Conservation (phyloP, 1,140 invertebrate species). For the Protaetia brevitarsis region DNA sequence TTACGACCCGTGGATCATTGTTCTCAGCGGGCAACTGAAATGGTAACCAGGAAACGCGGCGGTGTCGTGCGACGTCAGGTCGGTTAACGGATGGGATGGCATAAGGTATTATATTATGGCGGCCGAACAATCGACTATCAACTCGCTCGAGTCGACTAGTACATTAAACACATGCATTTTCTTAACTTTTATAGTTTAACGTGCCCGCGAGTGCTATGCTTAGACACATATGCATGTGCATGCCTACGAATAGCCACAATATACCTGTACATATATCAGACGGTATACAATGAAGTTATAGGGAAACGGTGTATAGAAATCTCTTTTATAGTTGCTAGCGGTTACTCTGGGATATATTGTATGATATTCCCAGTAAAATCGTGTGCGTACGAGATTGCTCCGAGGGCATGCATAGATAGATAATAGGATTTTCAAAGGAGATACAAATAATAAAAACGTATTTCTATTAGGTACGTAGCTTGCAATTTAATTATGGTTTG, state of each 20-base stretch:
- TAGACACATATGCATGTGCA: neutral
- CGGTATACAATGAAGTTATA: constrained; percentile 6
- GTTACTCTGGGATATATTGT: too few species aligned
- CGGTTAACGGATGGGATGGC: constrained; percentile 1
- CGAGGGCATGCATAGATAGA: too few species aligned
- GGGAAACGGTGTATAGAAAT: constrained; percentile 6
- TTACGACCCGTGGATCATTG: constrained; percentile 2
- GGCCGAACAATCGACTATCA: constrained; percentile 8
- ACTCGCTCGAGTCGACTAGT: neutral
- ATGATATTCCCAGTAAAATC: neutral
- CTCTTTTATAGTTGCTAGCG: constrained; percentile 3
- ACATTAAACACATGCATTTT: constrained; percentile 10
- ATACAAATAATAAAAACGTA: too few species aligned
- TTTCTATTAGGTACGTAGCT: too few species aligned
- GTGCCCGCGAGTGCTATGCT: neutral
- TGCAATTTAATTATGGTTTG: too few species aligned
- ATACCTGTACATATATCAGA: too few species aligned
- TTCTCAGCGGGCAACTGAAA: neutral
- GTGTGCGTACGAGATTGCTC: neutral
- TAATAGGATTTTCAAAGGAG: too few species aligned
- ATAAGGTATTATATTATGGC: constrained; percentile 13
- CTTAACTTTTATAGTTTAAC: constrained; percentile 10
- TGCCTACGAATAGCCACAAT: neutral
- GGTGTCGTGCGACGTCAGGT: constrained; percentile 11
- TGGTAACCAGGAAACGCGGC: neutral